These are phyloP conservation scores for Thomomys bottae DNA, from an alignment of 2,113 vertebrate genomes.

Conservation along the genomic window DNA sequence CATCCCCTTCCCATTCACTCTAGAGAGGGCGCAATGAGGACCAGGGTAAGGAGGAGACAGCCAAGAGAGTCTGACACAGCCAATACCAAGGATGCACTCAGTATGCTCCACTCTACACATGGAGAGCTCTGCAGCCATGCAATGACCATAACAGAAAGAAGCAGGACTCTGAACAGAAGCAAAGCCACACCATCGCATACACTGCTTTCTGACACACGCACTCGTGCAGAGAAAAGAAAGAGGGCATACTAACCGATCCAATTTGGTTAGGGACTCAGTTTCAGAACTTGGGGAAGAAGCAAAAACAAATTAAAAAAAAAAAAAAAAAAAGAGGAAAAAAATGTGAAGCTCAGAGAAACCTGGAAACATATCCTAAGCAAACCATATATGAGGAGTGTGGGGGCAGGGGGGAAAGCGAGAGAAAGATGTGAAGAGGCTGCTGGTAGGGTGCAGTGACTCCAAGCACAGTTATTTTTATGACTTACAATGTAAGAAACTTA, in stretches of 20 bases:
- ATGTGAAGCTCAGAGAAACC: conserved; percentile 91
- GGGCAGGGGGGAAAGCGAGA: conserved; percentile 14
- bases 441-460: conserved; percentile 34
- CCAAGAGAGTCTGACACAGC: conserved; percentile 63
- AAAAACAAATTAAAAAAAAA: conserved; percentile 87
- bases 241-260: conserved; percentile 99
- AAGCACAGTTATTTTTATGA: conserved; percentile 53
- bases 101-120: conserved; percentile 63
- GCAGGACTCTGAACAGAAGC: conserved; percentile 79
- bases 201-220: conserved; percentile 85
- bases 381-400: conserved; percentile 80
- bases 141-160: conserved; percentile 83
- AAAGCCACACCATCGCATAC: conserved; percentile 81
- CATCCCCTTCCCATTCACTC: conserved; percentile 39
- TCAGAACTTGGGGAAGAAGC: conserved; percentile 99
- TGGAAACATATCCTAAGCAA: conserved; percentile 85
- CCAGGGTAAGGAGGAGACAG: conserved; percentile 54
- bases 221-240: conserved; percentile 93
- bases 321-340: conserved; percentile 82
- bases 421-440: conserved; percentile 49
- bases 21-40: conserved; percentile 29
- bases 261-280: conserved; percentile 99
- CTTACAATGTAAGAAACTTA: conserved; percentile 72
- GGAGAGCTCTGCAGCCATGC: conserved; percentile 85
- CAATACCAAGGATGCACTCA: conserved; percentile 50